Evolutionary conservation across 1,140 invertebrate species (phyloP).

Genomic region (Chironomus tepperi): DNA sequence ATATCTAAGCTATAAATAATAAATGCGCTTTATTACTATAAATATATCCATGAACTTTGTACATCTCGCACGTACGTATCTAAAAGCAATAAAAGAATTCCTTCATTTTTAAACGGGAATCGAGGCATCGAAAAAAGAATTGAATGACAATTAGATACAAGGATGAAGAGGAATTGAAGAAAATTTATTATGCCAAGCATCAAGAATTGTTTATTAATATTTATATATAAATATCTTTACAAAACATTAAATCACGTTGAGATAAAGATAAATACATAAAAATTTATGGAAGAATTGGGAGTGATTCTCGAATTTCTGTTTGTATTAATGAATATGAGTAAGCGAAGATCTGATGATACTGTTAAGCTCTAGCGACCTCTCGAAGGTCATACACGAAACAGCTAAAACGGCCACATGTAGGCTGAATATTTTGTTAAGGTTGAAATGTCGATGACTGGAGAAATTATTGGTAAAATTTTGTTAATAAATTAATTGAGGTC

Average conservation of each 20-base stretch:
- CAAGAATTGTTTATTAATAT: not conserved
- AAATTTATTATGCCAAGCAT: not conserved
- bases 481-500: no score
- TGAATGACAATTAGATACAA: not conserved
- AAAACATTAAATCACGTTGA: not conserved
- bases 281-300: not conserved
- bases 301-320: constrained; percentile 10
- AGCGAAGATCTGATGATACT: not conserved
- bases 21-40: no score
- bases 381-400: not conserved
- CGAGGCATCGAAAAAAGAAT: not conserved
- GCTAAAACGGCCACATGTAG: not conserved
- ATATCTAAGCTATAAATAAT: no score
- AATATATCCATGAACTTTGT: no score
- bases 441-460: no score
- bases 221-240: not conserved
- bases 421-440: no score
- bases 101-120: not conserved
- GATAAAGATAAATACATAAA: constrained; percentile 8
- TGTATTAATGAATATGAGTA: not conserved
- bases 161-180: not conserved
- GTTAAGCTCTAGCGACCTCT: not conserved
- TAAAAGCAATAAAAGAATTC: not conserved
- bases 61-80: no score
- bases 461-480: no score